Percentiles rank a stretch among this genome's conserved stretches.
These are phyloP conservation scores for Colinus virginianus DNA, from an alignment of 2,113 vertebrate species.

Conservation along the genomic window DNA sequence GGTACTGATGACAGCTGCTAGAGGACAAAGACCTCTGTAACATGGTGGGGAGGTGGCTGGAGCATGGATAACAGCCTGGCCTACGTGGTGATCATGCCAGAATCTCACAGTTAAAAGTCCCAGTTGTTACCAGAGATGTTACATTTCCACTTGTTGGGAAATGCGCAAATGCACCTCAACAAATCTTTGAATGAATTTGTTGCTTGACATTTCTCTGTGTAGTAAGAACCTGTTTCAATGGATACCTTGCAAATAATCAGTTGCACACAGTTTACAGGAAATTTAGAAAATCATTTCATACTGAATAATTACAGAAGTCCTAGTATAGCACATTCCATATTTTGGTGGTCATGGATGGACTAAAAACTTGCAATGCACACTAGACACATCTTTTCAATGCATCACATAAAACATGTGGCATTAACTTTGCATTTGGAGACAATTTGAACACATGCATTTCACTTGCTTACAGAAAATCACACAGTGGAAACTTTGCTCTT, in stretches of 20 bases:
- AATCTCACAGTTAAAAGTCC: not conserved
- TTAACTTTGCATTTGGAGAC: not conserved
- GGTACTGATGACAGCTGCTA: not conserved
- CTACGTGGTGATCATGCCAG: not conserved
- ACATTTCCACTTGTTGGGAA: not conserved
- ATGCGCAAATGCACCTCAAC: not conserved
- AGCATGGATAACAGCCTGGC: not conserved
- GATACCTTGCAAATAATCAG: not conserved
- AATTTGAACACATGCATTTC: not conserved
- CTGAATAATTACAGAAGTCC: not conserved
- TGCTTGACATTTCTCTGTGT: not conserved
- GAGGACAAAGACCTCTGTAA: not conserved
- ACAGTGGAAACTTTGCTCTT: not conserved
- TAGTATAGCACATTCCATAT: not conserved
- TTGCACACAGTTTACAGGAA: not conserved
- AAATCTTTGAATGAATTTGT: not conserved
- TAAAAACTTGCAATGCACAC: not conserved
- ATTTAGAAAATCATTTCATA: not conserved
- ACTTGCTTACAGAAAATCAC: not conserved
- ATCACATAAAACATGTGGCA: accelerated
- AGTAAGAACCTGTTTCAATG: not conserved
- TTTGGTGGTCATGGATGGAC: not conserved
- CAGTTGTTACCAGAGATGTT: not conserved
- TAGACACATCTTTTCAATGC: not conserved
- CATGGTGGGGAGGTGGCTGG: accelerated